Conservation (phyloP, 2,113 vertebrate genomes). For the Melanotaenia duboulayi region DNA sequence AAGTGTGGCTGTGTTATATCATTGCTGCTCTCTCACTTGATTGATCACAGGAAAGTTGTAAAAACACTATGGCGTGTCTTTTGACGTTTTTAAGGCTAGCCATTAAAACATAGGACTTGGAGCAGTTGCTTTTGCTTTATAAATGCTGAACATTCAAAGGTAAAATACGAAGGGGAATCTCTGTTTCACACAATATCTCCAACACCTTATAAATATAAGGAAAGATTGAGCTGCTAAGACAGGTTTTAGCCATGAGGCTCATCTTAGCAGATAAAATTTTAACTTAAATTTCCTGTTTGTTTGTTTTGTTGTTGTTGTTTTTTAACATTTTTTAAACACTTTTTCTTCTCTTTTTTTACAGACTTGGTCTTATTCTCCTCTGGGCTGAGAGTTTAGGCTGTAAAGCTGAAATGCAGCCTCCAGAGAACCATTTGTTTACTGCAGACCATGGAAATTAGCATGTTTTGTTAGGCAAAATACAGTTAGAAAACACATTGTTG, state of each 20-base stretch:
- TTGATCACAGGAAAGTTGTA: slow-evolving; percentile 16
- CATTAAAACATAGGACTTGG: slow-evolving; percentile 3
- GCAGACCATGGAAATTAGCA: slow-evolving; percentile 66
- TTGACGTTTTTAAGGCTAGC: slow-evolving; percentile 14
- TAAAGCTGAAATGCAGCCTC: slow-evolving; percentile 58
- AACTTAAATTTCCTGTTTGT: slow-evolving; percentile 68
- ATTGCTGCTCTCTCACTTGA: background rate
- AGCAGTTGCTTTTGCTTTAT: background rate
- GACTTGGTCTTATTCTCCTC: slow-evolving; percentile 43
- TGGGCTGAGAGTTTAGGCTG: slow-evolving; percentile 40
- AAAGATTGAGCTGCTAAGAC: slow-evolving; percentile 35
- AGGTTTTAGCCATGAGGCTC: slow-evolving; percentile 40
- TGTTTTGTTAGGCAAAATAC: slow-evolving; percentile 41
- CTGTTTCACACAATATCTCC: slow-evolving; percentile 8
- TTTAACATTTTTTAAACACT: slow-evolving; percentile 16
- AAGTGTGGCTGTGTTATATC: background rate
- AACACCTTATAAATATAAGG: slow-evolving; percentile 32
- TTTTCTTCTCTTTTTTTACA: slow-evolving; percentile 11
- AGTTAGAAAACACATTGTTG: slow-evolving; percentile 14
- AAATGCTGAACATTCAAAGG: background rate
- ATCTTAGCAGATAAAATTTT: slow-evolving; percentile 46
- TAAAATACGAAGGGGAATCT: slow-evolving; percentile 16
- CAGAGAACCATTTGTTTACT: slow-evolving; percentile 66
- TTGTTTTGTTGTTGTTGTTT: slow-evolving; percentile 49
- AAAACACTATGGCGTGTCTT: slow-evolving; percentile 2